Conservation (phyloP, 2,797 vertebrate genomes). For the Acomys russatus region DNA sequence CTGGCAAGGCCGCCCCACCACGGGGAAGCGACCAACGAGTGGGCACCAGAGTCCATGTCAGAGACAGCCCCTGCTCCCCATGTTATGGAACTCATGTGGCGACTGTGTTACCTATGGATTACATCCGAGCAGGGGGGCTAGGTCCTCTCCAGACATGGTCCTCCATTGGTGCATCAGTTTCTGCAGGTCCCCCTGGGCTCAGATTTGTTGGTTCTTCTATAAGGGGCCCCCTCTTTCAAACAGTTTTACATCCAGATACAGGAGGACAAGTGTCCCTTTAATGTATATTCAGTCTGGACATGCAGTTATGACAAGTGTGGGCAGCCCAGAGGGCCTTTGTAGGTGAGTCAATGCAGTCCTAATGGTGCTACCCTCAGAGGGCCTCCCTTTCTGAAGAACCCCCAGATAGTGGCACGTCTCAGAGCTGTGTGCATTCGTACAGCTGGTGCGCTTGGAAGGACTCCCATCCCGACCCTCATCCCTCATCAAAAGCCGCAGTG, state of each 20-base stretch:
- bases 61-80: no score
- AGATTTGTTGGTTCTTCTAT: no score
- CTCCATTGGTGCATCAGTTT: no score
- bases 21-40: no score
- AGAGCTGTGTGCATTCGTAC: slow-evolving; percentile 28
- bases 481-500: slow-evolving; percentile 52
- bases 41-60: no score
- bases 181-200: no score
- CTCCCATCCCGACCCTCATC: slow-evolving; percentile 44
- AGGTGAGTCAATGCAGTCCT: not conserved
- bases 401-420: not conserved
- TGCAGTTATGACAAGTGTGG: not conserved
- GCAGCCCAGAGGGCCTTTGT: not conserved
- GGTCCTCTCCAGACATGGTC: no score
- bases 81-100: no score
- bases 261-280: not conserved
- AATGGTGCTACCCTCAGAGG: no score
- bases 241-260: not conserved
- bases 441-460: slow-evolving; percentile 44
- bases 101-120: no score
- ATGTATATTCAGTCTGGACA: not conserved
- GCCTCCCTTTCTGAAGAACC: not conserved
- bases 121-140: no score
- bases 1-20: no score
- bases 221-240: not conserved